These are phyloP conservation scores for Cromileptes altivelis DNA, from an alignment of 2,113 vertebrate species.

Conservation along the genomic window DNA sequence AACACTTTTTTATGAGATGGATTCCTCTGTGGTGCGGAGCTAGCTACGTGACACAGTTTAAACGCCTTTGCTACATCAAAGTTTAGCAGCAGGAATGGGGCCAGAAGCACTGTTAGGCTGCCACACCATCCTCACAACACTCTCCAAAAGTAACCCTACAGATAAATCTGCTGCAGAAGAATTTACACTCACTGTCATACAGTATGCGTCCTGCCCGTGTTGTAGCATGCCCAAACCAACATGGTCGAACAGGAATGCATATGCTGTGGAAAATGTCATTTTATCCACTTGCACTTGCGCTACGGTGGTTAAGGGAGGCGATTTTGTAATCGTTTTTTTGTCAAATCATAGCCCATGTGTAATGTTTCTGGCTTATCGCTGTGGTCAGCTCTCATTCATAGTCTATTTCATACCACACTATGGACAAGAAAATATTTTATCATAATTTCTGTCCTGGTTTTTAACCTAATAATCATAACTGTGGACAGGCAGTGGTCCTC, in stretches of 20 bases:
- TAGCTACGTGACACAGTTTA: conserved; percentile 67
- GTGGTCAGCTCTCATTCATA: conserved; percentile 48
- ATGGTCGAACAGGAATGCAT: conserved; percentile 74
- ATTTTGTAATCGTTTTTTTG: conserved; percentile 55
- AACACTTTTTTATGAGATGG: conserved; percentile 76
- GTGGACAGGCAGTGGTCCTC: conserved; percentile 46
- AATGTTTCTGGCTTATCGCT: conserved; percentile 70
- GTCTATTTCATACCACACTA: conserved; percentile 48
- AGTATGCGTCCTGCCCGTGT: conserved; percentile 66
- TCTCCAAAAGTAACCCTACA: conserved; percentile 66
- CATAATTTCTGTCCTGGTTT: conserved; percentile 55
- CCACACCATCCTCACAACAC: conserved; percentile 57
- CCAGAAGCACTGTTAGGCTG: conserved; percentile 60
- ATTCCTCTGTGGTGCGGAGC: conserved; percentile 69
- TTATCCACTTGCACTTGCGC: conserved; percentile 68
- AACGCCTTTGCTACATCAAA: conserved; percentile 75
- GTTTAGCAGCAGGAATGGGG: conserved; percentile 62
- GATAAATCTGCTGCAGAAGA: conserved; percentile 79
- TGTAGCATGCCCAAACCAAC: conserved; percentile 80
- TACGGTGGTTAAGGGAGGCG: conserved; percentile 30
- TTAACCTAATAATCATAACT: conserved; percentile 52
- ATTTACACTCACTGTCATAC: conserved; percentile 69
- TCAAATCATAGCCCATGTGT: conserved; percentile 55
- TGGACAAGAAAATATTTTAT: conserved; percentile 53
- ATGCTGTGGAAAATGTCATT: conserved; percentile 69